Conservation (phyloP, 2,888 invertebrate species). For the Neoscelio sp. region DNA sequence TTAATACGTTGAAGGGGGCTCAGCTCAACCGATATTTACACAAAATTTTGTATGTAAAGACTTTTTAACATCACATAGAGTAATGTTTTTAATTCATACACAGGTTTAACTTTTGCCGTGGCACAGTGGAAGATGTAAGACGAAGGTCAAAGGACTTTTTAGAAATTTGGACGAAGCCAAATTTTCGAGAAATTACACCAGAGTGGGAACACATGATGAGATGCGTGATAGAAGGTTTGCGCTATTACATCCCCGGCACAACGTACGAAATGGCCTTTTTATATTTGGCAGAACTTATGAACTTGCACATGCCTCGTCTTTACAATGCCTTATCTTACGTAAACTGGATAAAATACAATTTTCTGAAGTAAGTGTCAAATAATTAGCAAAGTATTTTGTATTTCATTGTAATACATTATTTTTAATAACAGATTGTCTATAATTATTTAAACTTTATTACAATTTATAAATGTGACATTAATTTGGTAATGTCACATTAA, state of each 20-base stretch:
- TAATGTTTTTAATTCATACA: neutral
- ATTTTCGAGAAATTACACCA: slow-evolving; percentile 74
- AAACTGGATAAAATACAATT: slow-evolving; percentile 66
- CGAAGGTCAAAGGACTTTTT: slow-evolving; percentile 75
- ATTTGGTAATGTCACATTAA: too few species aligned
- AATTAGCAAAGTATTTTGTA: neutral
- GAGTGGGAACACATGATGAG: slow-evolving; percentile 83
- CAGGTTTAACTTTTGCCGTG: slow-evolving; percentile 82
- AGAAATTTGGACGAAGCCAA: slow-evolving; percentile 78
- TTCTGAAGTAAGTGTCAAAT: slow-evolving; percentile 72
- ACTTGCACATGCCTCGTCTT: slow-evolving; percentile 74
- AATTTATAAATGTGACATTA: too few species aligned
- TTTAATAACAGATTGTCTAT: too few species aligned
- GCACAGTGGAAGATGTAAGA: slow-evolving; percentile 77
- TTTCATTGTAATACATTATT: slow-evolving; percentile 1
- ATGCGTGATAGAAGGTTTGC: slow-evolving; percentile 78
- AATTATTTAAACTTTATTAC: slow-evolving; percentile 1
- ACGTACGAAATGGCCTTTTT: slow-evolving; percentile 75
- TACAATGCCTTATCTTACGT: slow-evolving; percentile 70
- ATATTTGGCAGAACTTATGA: slow-evolving; percentile 76
- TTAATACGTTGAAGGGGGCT: too few species aligned
- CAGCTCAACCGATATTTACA: too few species aligned
- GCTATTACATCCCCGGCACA: slow-evolving; percentile 74
- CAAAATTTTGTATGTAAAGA: slow-evolving; percentile 72
- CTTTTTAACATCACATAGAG: slow-evolving; percentile 66